Evolutionary conservation across 2,797 vertebrate species (phyloP).

Genomic region (Gambusia yucatana): DNA sequence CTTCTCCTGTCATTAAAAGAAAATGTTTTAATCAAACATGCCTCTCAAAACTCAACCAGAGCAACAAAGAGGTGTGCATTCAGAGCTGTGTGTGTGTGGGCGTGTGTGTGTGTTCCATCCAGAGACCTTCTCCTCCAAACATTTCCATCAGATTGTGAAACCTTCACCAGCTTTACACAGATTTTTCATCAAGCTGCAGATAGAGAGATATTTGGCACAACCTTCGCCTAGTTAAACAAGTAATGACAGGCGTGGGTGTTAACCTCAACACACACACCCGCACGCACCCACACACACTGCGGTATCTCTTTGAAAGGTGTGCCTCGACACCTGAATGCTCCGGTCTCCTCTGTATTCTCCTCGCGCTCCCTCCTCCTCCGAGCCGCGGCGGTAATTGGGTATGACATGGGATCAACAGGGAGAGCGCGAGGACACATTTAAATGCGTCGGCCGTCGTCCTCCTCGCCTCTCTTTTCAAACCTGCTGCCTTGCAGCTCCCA

Average conservation of each 20-base stretch:
- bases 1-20: neutral
- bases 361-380: constrained; percentile 17
- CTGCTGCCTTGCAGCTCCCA: constrained; percentile 69
- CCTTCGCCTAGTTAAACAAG: constrained; percentile 43
- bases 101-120: neutral
- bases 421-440: constrained; percentile 64
- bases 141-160: constrained; percentile 28
- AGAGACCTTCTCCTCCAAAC: neutral
- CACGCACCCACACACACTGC: constrained; percentile 17
- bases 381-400: constrained; percentile 76
- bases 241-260: constrained; percentile 67
- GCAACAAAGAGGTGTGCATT: neutral
- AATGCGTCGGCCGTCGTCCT: constrained; percentile 70
- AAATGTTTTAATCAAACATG: neutral
- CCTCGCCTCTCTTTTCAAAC: constrained; percentile 65
- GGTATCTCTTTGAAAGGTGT: constrained; percentile 47
- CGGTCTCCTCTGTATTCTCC: constrained; percentile 44
- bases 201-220: constrained; percentile 47
- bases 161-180: constrained; percentile 17
- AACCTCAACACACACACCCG: constrained; percentile 32
- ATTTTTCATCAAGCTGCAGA: constrained; percentile 39
- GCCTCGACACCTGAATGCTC: constrained; percentile 41
- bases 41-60: neutral
- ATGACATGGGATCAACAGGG: constrained; percentile 79
- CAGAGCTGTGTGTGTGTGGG: neutral